These are phyloP conservation scores for Leptinotarsa lineolata DNA, from an alignment of 1,140 invertebrate genomes.

Conservation along the genomic window DNA sequence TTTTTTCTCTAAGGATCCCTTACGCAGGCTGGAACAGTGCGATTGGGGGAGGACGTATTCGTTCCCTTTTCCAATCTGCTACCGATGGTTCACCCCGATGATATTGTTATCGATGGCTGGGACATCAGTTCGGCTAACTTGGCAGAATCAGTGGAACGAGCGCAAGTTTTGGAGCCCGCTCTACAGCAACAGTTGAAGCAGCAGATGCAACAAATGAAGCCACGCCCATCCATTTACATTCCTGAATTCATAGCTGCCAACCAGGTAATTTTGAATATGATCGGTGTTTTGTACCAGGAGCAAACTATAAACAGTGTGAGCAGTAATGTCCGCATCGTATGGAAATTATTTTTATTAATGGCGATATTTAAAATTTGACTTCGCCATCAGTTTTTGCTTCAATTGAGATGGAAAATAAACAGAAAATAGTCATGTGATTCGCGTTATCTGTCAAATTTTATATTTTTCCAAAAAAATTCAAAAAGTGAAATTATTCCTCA, in stretches of 20 bases:
- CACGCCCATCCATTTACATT: constrained; percentile 85
- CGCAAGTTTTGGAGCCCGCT: constrained; percentile 73
- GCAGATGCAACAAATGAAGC: constrained; percentile 74
- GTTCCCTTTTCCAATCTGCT: constrained; percentile 81
- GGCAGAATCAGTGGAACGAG: constrained; percentile 82
- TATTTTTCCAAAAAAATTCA: no score
- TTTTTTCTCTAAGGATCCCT: constrained; percentile 78
- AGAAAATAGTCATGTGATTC: no score
- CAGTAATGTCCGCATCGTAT: no score
- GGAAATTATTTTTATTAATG: no score
- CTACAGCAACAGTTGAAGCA: constrained; percentile 75
- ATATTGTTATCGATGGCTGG: constrained; percentile 92
- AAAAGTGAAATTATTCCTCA: no score
- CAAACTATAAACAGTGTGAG: no score
- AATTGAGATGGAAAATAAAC: no score
- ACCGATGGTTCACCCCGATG: constrained; percentile 89
- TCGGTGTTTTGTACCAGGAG: no score
- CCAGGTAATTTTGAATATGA: constrained; percentile 67
- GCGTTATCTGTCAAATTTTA: no score
- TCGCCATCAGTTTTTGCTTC: no score
- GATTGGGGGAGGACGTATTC: constrained; percentile 77
- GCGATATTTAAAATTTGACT: no score
- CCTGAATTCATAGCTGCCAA: constrained; percentile 96
- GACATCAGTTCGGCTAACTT: constrained; percentile 88
- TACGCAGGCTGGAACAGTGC: constrained; percentile 86